Conservation (phyloP, 2,113 vertebrate genomes). For the Cathartes aura region DNA sequence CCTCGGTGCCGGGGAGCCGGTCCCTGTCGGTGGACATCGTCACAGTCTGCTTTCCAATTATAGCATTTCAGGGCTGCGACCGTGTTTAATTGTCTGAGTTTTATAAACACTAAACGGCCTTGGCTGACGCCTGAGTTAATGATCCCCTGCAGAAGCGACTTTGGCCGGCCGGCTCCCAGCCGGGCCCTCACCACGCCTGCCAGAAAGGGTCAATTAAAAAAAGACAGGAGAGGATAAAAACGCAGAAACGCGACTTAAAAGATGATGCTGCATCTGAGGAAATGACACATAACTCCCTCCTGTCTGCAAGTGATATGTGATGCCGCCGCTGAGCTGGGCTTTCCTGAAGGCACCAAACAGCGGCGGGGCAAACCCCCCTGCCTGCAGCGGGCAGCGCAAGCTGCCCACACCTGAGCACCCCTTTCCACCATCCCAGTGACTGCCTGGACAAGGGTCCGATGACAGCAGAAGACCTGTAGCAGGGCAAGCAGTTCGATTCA, state of each 20-base stretch:
- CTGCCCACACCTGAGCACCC: not conserved
- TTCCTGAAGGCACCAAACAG: not conserved
- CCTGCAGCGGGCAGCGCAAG: accelerated
- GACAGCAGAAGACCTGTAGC: not conserved
- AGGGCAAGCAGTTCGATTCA: not conserved
- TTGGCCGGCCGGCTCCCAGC: constrained; percentile 11
- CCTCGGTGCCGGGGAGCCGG: not conserved
- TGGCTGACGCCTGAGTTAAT: constrained; percentile 64
- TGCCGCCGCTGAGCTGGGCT: not conserved
- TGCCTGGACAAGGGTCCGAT: accelerated
- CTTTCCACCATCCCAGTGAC: not conserved
- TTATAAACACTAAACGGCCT: constrained; percentile 51
- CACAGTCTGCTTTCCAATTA: constrained; percentile 56
- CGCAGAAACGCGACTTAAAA: constrained; percentile 13
- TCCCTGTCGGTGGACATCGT: not conserved
- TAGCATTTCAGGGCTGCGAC: constrained; percentile 38
- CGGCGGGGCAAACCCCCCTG: not conserved
- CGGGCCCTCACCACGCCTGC: not conserved
- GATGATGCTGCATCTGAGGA: constrained; percentile 22
- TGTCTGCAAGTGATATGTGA: not conserved
- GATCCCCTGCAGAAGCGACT: constrained; percentile 62
- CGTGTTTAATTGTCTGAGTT: constrained; percentile 50
- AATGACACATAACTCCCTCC: not conserved
- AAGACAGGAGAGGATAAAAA: constrained; percentile 8
- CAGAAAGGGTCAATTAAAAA: constrained; percentile 32